Percentiles rank a stretch among this genome's conserved stretches.
Conservation (phyloP, 2,113 vertebrate species). For the Tachysurus vachellii region DNA sequence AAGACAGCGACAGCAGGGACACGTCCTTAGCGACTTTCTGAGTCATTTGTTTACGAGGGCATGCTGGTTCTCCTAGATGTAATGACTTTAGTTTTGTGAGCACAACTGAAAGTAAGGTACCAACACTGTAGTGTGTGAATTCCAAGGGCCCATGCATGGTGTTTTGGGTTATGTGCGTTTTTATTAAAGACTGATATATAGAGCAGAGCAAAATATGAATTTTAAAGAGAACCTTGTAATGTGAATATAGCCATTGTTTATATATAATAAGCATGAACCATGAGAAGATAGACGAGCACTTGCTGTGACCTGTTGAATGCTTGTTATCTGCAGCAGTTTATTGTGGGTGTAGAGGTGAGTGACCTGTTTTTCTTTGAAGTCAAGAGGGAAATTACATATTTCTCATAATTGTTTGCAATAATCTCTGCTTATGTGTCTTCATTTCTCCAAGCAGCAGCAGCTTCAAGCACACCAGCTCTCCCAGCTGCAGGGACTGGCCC, state of each 20-base stretch:
- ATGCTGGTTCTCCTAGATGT: too few species aligned
- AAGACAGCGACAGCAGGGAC: neutral
- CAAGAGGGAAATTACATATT: neutral
- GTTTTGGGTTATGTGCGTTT: neutral
- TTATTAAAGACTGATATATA: neutral
- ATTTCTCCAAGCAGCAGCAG: constrained; percentile 83
- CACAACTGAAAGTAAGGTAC: neutral
- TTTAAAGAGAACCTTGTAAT: neutral
- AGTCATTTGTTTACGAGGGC: too few species aligned
- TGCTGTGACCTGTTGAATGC: neutral
- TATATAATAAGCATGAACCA: neutral
- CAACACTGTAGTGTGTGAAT: neutral
- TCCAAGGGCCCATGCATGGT: neutral
- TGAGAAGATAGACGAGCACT: neutral
- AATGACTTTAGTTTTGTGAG: too few species aligned
- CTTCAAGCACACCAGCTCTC: constrained; percentile 97
- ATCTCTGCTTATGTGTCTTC: constrained; percentile 3
- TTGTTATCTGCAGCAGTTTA: neutral
- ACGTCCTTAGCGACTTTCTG: too few species aligned
- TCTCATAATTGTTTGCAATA: neutral
- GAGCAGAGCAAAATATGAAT: neutral
- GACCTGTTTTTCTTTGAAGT: neutral
- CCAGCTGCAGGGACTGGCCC: constrained; percentile 93
- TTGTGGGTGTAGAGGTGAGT: neutral
- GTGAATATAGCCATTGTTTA: neutral